Conservation (phyloP, 2,797 vertebrate genomes). For the Argya squamiceps region DNA sequence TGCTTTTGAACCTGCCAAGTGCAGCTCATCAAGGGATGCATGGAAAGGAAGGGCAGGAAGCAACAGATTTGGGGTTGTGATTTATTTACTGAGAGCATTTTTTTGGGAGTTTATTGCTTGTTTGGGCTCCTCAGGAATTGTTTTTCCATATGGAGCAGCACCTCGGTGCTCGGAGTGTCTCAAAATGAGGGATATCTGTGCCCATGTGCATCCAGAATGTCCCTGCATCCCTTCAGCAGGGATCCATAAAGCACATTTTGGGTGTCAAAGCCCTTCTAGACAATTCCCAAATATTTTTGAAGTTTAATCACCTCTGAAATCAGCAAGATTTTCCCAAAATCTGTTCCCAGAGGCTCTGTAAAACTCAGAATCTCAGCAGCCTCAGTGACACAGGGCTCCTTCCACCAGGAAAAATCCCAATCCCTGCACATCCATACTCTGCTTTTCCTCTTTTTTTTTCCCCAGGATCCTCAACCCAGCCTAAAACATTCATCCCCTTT, state of each 20-base stretch:
- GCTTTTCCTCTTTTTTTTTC: not conserved
- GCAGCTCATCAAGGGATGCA: slow-evolving; percentile 32
- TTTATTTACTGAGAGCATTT: slow-evolving; percentile 1
- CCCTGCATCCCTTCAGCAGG: not conserved
- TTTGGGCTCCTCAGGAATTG: not conserved
- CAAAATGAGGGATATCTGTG: not conserved
- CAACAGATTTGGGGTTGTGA: slow-evolving; percentile 5
- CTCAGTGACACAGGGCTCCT: not conserved
- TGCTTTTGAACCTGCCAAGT: slow-evolving; percentile 55
- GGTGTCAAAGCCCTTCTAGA: not conserved
- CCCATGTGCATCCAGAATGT: rapidly evolving
- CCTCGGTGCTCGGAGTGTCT: not conserved
- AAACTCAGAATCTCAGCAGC: not conserved
- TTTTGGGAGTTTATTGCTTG: not conserved
- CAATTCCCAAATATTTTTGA: not conserved
- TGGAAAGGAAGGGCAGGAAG: slow-evolving; percentile 34
- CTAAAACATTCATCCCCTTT: rapidly evolving
- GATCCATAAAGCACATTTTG: not conserved
- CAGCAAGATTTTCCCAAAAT: not conserved
- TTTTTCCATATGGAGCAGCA: not conserved
- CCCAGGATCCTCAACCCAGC: not conserved
- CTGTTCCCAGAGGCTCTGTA: not conserved
- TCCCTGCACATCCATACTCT: rapidly evolving
- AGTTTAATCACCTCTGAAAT: not conserved
- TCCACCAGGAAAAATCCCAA: not conserved